Evolutionary conservation across 2,888 invertebrate species (phyloP).

Genomic region (Limnephilus marmoratus): DNA sequence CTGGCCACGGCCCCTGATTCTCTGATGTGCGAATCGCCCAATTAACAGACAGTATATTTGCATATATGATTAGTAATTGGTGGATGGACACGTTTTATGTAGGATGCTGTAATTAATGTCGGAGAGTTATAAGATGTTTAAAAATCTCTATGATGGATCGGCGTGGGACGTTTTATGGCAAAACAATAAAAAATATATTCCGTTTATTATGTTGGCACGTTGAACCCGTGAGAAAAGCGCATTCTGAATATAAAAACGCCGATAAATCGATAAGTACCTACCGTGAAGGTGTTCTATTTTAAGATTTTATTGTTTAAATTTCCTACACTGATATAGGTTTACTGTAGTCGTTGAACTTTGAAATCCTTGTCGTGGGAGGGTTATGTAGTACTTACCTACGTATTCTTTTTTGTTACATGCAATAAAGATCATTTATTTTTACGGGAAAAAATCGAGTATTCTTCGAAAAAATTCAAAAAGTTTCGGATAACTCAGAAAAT

Average conservation of each 20-base stretch:
- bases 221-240: constrained; percentile 55
- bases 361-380: not conserved
- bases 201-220: constrained; percentile 38
- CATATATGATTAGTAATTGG: constrained; percentile 49
- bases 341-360: not conserved
- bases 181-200: constrained; percentile 52
- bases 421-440: no score
- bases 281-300: not conserved
- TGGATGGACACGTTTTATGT: constrained; percentile 54
- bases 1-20: not conserved
- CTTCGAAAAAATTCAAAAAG: no score
- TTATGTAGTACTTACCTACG: not conserved
- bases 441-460: no score
- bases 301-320: not conserved
- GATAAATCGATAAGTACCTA: not conserved
- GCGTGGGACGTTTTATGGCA: constrained; percentile 55
- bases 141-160: constrained; percentile 47
- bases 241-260: not conserved
- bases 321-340: not conserved
- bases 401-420: no score
- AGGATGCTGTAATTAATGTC: constrained; percentile 59
- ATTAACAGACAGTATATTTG: constrained; percentile 53
- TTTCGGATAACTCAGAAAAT: no score
- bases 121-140: constrained; percentile 43
- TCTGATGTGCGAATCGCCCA: constrained; percentile 45